Base-by-base conservation (phyloP, 2,797 vertebrate genomes). In the Paedocypris micromegethes region DNA sequence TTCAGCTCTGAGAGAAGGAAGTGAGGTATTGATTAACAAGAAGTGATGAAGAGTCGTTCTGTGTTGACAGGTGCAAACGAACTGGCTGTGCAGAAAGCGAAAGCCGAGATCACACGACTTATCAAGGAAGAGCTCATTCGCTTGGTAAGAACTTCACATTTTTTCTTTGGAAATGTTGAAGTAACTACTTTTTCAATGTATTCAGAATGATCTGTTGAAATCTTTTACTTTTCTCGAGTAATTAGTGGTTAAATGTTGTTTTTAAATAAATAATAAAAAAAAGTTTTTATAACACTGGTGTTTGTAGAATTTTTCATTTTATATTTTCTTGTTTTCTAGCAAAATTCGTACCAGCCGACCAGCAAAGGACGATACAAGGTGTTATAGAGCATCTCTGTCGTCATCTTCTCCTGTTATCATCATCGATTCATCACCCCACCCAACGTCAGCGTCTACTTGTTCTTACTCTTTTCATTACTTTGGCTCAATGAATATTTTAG, bases 301-400 rank as follows among this genome's bases (percentile, higher is more conserved):
- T 3, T 4, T 45, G 7, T 2, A 48, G 39, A 41, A 39, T n/a
- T 45, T 50, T 7, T 43, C 75, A 57, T 46, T 40, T 57, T 40
- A 52, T 54, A 5, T 58, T 6, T 46, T 41, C 43, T 6, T 65
- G 4, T 47, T 60, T 68, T 85, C 2, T 83, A 99, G 97, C 96
- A 98, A 98, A 99, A 98, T 83, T 99, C 96, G 5, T 99, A 98
- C 88, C 96, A 99, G 86, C 97, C 96, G n/a, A 95, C 94, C 68
- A 98, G 93, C 90, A 98, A 98, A 91, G 93, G 95, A 85, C 90
- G 97, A 77, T 99, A 98, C 91, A 98, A 98, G 87, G 97, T 99
- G 79, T 83, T 99, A 83, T 99, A 92, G 88, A 86, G 76, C 70
- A 38, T 52, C 9, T 0, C 39, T 4, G 44, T 23, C 5, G 58